Conservation (phyloP, 2,888 invertebrate species). For the Sphaerophoria rueppellii region DNA sequence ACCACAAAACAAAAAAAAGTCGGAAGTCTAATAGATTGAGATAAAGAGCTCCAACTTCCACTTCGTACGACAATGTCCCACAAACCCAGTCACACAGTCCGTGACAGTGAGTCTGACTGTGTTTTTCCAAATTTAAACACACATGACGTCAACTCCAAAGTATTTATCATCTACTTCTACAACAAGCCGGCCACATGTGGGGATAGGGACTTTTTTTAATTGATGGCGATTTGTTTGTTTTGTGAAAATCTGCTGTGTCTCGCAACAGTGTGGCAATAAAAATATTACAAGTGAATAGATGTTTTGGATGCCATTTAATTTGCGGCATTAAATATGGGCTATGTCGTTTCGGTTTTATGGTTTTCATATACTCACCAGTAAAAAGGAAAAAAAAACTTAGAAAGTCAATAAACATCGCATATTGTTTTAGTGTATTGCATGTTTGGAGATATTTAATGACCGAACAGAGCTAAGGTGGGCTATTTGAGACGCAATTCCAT, state of each 20-base stretch:
- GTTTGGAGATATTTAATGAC: neutral
- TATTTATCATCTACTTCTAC: too few species aligned
- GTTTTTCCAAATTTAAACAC: neutral
- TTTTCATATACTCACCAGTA: neutral
- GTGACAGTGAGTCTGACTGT: neutral
- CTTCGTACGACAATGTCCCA: neutral
- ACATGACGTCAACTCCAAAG: slow-evolving; percentile 23
- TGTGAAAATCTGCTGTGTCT: slow-evolving; percentile 5
- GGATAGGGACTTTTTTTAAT: slow-evolving; percentile 6
- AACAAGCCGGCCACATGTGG: neutral
- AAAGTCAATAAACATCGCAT: neutral
- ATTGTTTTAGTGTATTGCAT: neutral
- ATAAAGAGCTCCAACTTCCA: neutral
- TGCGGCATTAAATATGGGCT: neutral
- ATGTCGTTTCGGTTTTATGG: neutral
- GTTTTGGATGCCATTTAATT: slow-evolving; percentile 7
- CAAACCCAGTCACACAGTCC: slow-evolving; percentile 4
- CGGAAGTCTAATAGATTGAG: neutral
- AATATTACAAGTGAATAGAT: neutral
- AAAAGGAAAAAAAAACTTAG: neutral
- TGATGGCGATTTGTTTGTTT: slow-evolving; percentile 15
- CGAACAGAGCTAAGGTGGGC: neutral
- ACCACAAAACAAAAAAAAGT: neutral
- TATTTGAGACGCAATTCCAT: slow-evolving; percentile 7
- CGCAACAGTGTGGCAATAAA: neutral